These are phyloP conservation scores for Phalloptychus januarius DNA, from an alignment of 2,797 vertebrate genomes.

Conservation along the genomic window DNA sequence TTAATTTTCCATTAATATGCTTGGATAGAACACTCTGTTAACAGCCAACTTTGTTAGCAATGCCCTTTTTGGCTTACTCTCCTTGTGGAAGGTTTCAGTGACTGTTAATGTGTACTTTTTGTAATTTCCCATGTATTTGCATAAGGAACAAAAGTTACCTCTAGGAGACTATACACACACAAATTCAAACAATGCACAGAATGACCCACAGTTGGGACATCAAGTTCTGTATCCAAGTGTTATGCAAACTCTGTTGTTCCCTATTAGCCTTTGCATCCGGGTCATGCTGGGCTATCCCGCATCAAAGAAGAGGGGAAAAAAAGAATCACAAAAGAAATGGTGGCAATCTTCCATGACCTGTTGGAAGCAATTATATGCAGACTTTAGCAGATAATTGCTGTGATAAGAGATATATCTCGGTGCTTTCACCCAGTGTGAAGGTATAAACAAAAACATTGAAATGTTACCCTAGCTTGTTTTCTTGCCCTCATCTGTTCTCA, in stretches of 20 bases:
- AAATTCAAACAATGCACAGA: background rate
- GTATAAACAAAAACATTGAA: constrained; percentile 17
- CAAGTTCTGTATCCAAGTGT: constrained; percentile 54
- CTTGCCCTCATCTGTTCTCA: constrained; percentile 3
- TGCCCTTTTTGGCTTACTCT: background rate
- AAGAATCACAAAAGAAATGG: constrained; percentile 51
- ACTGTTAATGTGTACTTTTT: background rate
- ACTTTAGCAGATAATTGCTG: constrained; percentile 58
- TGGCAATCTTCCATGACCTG: constrained; percentile 71
- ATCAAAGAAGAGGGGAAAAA: constrained; percentile 64
- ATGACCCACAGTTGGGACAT: constrained; percentile 48
- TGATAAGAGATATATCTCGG: constrained; percentile 55
- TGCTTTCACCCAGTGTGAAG: constrained; percentile 30
- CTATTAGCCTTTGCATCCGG: constrained; percentile 60
- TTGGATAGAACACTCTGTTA: background rate
- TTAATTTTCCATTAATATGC: background rate
- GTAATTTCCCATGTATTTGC: constrained; percentile 13
- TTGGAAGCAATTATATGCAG: constrained; percentile 65
- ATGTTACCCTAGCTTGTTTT: constrained; percentile 13
- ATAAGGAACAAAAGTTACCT: constrained; percentile 48
- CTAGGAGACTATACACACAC: background rate
- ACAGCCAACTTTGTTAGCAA: background rate
- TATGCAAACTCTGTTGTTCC: constrained; percentile 70
- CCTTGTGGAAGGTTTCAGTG: background rate
- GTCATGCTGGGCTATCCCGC: constrained; percentile 61